Percentiles rank a stretch among this genome's conserved stretches.
phyloP scores from a whole-genome alignment of 2,113 vertebrate species.

The Alligator mississippiensis region DNA sequence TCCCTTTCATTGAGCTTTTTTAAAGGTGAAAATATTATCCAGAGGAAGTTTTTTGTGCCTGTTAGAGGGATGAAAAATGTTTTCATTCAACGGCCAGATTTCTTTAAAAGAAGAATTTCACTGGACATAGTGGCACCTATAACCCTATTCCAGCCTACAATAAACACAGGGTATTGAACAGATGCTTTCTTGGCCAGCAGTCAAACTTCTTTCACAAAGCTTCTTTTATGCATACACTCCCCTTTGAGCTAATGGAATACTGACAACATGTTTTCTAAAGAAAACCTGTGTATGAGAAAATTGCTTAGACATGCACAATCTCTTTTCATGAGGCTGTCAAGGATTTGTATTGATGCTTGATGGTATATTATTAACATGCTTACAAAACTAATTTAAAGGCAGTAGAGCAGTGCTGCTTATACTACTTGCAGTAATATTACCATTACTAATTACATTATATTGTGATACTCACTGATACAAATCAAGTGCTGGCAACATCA shows the following conservation, averaged over 20 bases:
- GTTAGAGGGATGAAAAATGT: neutral
- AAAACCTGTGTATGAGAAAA: slow-evolving; percentile 58
- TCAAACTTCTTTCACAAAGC: slow-evolving; percentile 32
- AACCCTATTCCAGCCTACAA: neutral
- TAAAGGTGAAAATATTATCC: neutral
- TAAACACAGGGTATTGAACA: slow-evolving; percentile 35
- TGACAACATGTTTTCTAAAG: slow-evolving; percentile 54
- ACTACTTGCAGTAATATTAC: slow-evolving; percentile 35
- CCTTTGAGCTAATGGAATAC: slow-evolving; percentile 56
- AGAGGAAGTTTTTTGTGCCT: neutral
- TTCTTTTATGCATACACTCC: slow-evolving; percentile 24
- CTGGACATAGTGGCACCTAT: slow-evolving; percentile 30
- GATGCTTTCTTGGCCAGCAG: slow-evolving; percentile 51
- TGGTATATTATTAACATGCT: slow-evolving; percentile 57
- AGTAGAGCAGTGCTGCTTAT: slow-evolving; percentile 38
- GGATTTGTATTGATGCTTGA: slow-evolving; percentile 48
- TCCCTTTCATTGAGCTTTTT: neutral
- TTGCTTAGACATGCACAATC: slow-evolving; percentile 52
- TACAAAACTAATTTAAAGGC: slow-evolving; percentile 56
- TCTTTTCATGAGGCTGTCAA: slow-evolving; percentile 56
- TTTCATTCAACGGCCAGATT: neutral
- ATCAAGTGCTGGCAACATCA: slow-evolving; percentile 30
- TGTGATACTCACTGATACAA: slow-evolving; percentile 45
- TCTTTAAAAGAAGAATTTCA: slow-evolving; percentile 24
- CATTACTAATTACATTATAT: slow-evolving; percentile 55